Evolutionary conservation across 2,888 invertebrate genomes (phyloP).

Genomic region (Saturnia japonica): DNA sequence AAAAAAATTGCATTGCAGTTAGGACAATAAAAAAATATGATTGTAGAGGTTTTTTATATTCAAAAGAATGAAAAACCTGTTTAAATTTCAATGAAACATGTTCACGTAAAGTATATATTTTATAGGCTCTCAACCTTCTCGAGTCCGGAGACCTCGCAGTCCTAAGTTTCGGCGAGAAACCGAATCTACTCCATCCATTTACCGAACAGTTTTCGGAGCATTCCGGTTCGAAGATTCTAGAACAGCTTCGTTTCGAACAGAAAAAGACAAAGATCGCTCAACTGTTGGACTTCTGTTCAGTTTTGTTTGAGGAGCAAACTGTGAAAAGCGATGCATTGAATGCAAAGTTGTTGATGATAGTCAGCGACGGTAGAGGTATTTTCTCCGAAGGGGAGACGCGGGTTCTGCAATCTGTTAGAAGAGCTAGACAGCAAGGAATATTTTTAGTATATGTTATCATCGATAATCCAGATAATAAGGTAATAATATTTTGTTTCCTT

Average conservation of each 20-base stretch:
- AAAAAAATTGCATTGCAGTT: no score
- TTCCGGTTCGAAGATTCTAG: conserved; percentile 91
- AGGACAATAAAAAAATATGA: no score
- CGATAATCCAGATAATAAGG: conserved; percentile 96
- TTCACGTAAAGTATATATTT: conserved; percentile 20
- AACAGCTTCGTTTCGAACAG: conserved; percentile 93
- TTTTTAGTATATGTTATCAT: conserved; percentile 98
- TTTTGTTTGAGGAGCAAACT: conserved; percentile 74
- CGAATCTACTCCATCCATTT: conserved; percentile 93
- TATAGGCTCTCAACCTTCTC: conserved; percentile 91
- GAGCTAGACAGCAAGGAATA: conserved; percentile 90
- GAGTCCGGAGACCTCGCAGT: conserved; percentile 97
- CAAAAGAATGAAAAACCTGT: no score
- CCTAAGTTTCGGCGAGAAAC: conserved; percentile 93
- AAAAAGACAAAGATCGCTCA: conserved; percentile 93
- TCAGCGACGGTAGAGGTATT: conserved; percentile 97
- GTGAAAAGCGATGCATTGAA: conserved; percentile 81
- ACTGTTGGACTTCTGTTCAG: conserved; percentile 89
- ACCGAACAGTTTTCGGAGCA: conserved; percentile 93
- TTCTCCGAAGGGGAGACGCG: conserved; percentile 92
- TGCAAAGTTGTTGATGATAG: conserved; percentile 93
- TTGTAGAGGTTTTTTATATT: no score
- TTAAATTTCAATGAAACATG: no score
- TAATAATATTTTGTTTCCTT: conserved; percentile 48
- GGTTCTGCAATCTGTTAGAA: conserved; percentile 88